Percentiles rank a stretch among this genome's conserved stretches.
These are phyloP conservation scores for Drosophila bipectinata DNA, from an alignment of 1,140 invertebrate genomes.

Conservation along the genomic window DNA sequence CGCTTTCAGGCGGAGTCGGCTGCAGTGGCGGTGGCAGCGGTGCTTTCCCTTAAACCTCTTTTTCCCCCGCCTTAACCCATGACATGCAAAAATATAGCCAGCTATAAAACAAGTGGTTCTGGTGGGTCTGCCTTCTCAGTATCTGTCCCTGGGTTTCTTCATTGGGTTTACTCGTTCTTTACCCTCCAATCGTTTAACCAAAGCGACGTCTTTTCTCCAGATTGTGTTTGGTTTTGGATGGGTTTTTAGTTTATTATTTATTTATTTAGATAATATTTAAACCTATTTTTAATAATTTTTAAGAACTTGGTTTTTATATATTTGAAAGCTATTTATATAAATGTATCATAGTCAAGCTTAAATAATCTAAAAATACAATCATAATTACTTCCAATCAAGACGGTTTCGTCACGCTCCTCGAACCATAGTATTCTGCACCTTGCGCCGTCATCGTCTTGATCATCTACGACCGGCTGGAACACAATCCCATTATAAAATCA, in stretches of 20 bases:
- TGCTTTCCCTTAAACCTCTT: background rate
- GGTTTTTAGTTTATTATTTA: background rate
- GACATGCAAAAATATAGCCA: conserved; percentile 71
- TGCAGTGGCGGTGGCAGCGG: background rate
- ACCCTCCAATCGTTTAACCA: conserved; percentile 29
- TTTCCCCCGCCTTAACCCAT: conserved; percentile 1
- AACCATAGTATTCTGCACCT: conserved; percentile 13
- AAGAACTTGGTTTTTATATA: no score
- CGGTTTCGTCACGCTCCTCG: conserved; percentile 26
- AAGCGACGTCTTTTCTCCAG: conserved; percentile 28
- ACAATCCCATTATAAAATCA: conserved; percentile 61
- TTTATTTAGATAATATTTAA: no score
- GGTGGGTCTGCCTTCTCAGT: conserved; percentile 23
- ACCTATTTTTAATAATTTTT: no score
- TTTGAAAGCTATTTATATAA: background rate
- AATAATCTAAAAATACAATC: conserved; percentile 1
- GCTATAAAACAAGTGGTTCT: conserved; percentile 71
- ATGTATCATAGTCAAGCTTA: background rate
- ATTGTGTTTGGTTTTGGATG: background rate
- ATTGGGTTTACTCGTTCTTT: conserved; percentile 12
- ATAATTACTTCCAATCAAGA: conserved; percentile 21
- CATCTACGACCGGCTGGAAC: background rate
- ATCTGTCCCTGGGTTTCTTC: conserved; percentile 28
- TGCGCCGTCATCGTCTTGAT: conserved; percentile 31
- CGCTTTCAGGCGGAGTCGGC: conserved; percentile 29